A percentile compares a stretch with the other conserved stretches of the same genome.
Conservation (phyloP, 2,888 invertebrate genomes). For the Acrobasis suavella region DNA sequence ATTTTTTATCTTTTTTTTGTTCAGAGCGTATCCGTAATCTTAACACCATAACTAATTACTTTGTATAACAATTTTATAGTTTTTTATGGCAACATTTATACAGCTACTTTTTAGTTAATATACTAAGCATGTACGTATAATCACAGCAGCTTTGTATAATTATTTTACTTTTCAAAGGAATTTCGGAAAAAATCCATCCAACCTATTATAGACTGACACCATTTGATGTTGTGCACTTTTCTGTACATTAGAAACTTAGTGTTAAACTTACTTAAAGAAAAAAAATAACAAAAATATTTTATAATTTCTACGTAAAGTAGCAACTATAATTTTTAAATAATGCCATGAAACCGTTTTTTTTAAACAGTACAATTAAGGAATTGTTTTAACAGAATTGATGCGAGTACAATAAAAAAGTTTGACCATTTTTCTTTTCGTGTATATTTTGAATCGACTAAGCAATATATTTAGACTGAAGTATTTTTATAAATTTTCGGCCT, state of each 20-base stretch:
- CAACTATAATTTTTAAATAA: conserved; percentile 49
- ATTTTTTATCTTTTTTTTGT: neutral
- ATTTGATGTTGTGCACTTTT: conserved; percentile 78
- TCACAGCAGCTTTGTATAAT: conserved; percentile 48
- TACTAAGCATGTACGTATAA: conserved; percentile 25
- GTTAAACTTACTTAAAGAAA: conserved; percentile 56
- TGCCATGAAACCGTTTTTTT: conserved; percentile 53
- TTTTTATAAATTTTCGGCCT: conserved; percentile 70
- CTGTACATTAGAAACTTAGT: conserved; percentile 69
- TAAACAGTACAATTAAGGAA: conserved; percentile 56
- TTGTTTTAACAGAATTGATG: conserved; percentile 65
- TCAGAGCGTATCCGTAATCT: neutral
- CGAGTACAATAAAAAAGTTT: conserved; percentile 58
- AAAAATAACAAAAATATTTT: conserved; percentile 45
- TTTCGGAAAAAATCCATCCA: conserved; percentile 74
- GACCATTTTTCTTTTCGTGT: conserved; percentile 51
- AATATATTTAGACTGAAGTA: conserved; percentile 78
- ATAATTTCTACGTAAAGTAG: conserved; percentile 38
- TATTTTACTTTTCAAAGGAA: conserved; percentile 39
- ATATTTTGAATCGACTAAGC: conserved; percentile 76
- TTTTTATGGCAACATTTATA: conserved; percentile 33
- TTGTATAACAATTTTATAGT: conserved; percentile 32
- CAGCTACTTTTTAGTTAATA: conserved; percentile 30
- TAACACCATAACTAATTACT: conserved; percentile 18
- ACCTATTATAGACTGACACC: conserved; percentile 81